A percentile compares a stretch with the other conserved stretches of the same genome.
These are phyloP conservation scores for Syngnathus scovelli DNA, from an alignment of 2,113 vertebrate genomes.

Conservation along the genomic window DNA sequence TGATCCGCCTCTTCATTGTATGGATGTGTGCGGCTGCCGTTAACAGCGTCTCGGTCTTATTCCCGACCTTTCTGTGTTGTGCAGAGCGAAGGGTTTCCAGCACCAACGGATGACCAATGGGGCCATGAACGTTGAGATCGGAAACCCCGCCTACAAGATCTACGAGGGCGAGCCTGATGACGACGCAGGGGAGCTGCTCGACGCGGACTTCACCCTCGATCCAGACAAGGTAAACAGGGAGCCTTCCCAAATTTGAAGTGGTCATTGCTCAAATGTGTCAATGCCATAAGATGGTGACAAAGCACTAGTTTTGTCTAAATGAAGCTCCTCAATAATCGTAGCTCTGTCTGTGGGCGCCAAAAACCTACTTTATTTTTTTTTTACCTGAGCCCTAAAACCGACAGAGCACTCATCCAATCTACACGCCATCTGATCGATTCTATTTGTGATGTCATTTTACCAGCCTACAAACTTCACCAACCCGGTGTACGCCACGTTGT, in stretches of 20 bases:
- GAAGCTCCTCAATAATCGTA: too few relatives aligned
- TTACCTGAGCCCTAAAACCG: too few relatives aligned
- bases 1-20: constrained; percentile 38
- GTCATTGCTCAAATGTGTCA: too few relatives aligned
- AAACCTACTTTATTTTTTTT: too few relatives aligned
- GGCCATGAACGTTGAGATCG: constrained; percentile 96
- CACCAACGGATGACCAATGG: constrained; percentile 96
- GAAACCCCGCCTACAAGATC: constrained; percentile 97
- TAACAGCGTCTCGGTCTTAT: neutral
- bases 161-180: constrained; percentile 93
- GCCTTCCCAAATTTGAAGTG: too few relatives aligned
- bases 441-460: neutral
- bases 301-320: too few relatives aligned
- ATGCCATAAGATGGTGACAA: too few relatives aligned
- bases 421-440: too few relatives aligned
- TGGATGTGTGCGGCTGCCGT: constrained; percentile 27
- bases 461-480: constrained; percentile 98
- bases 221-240: constrained; percentile 82
- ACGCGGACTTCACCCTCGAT: constrained; percentile 89
- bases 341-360: too few relatives aligned
- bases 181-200: constrained; percentile 88
- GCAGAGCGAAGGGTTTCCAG: constrained; percentile 93
- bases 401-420: too few relatives aligned
- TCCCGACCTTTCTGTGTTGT: neutral
- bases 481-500: constrained; percentile 92